phyloP scores from a whole-genome alignment of 2,797 vertebrate species.

The Benthosema pterotum region DNA sequence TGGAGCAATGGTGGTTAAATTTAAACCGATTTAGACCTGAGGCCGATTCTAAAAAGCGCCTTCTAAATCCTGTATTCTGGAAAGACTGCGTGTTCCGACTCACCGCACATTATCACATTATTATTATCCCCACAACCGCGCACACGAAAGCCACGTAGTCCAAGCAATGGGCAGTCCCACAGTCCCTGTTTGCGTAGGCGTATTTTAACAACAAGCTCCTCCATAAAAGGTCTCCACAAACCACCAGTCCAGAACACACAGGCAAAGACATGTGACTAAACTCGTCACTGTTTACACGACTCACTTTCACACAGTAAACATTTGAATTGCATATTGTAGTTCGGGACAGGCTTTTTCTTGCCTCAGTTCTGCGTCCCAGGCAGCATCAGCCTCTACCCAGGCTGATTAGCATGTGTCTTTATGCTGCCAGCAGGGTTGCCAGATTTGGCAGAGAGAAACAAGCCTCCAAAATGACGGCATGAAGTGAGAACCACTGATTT shows the following conservation, averaged over 20 bases:
- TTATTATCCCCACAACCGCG: too few species aligned
- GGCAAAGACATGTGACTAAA: conserved; percentile 25
- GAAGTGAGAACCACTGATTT: too few species aligned
- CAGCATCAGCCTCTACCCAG: conserved; percentile 17
- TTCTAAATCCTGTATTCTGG: too few species aligned
- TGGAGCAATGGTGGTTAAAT: too few species aligned
- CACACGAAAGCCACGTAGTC: too few species aligned
- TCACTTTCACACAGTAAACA: conserved; percentile 25
- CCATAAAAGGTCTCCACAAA: conserved; percentile 16
- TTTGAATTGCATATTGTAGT: conserved; percentile 15
- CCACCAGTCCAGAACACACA: conserved; percentile 5
- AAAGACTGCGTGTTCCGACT: too few species aligned
- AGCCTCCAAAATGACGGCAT: too few species aligned
- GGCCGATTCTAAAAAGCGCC: too few species aligned
- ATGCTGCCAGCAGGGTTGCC: conserved; percentile 32
- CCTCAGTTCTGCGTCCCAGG: conserved; percentile 23
- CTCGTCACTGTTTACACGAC: conserved; percentile 24
- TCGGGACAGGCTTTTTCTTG: conserved; percentile 37
- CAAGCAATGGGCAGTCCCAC: too few species aligned
- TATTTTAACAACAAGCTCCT: background rate
- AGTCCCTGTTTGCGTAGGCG: conserved; percentile 24
- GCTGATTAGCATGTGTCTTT: conserved; percentile 46
- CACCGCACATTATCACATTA: too few species aligned
- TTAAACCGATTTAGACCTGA: too few species aligned
- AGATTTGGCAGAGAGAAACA: too few species aligned